These are phyloP conservation scores for Thera britannica DNA, from an alignment of 2,888 invertebrate species.

Conservation along the genomic window DNA sequence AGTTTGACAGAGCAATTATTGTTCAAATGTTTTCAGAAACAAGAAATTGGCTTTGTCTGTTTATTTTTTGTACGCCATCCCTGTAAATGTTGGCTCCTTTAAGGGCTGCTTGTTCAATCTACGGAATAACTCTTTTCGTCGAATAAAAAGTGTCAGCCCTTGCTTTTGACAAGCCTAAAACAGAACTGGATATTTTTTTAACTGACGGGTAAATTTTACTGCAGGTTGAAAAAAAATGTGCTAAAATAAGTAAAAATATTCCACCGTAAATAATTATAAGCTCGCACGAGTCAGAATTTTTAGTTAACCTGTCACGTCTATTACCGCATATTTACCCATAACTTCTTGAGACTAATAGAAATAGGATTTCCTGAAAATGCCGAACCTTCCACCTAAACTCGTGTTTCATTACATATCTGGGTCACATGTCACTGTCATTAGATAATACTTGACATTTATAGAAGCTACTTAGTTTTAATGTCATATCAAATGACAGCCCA, in stretches of 20 bases:
- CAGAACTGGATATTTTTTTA: too few species aligned
- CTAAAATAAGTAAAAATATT: not conserved
- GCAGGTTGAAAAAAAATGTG: too few species aligned
- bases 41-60: conserved; percentile 27
- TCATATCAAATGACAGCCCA: conserved; percentile 23
- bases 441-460: conserved; percentile 33
- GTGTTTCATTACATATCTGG: conserved; percentile 16
- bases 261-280: not conserved
- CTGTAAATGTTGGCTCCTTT: too few species aligned
- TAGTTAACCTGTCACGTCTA: not conserved
- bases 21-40: conserved; percentile 48
- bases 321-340: not conserved
- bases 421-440: conserved; percentile 29
- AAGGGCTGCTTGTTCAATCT: too few species aligned
- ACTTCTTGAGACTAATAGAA: not conserved
- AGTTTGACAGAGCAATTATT: conserved; percentile 56
- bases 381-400: conserved; percentile 19
- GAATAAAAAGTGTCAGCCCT: too few species aligned
- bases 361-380: conserved; percentile 1
- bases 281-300: not conserved
- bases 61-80: too few species aligned
- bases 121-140: too few species aligned
- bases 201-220: too few species aligned
- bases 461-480: conserved; percentile 23
- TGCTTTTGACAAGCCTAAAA: too few species aligned